phyloP scores from a whole-genome alignment of 2,113 vertebrate species.

The Salminus brasiliensis region DNA sequence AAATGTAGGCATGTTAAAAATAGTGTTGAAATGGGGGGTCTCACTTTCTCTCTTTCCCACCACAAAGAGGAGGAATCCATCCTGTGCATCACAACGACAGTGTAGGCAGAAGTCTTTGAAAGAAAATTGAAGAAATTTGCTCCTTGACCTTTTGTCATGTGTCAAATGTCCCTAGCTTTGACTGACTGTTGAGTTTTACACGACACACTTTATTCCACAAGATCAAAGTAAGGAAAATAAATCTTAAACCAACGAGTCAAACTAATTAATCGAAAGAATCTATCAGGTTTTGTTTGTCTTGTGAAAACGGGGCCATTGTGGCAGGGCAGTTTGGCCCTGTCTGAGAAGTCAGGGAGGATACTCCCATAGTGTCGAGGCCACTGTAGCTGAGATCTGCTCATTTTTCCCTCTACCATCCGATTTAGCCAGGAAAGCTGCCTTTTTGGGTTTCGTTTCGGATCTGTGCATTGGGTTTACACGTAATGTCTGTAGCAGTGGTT shows the following conservation, averaged over 20 bases:
- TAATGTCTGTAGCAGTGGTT: slow-evolving; percentile 56
- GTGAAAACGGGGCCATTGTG: neutral
- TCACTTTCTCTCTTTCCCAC: slow-evolving; percentile 11
- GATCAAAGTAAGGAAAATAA: neutral
- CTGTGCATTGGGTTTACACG: slow-evolving; percentile 52
- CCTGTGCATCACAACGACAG: slow-evolving; percentile 11
- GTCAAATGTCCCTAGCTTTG: neutral
- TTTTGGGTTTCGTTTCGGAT: slow-evolving; percentile 25
- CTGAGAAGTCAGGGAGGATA: neutral
- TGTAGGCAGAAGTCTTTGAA: slow-evolving; percentile 4
- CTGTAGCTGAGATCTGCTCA: slow-evolving; percentile 8
- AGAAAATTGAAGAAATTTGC: neutral
- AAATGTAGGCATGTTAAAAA: neutral
- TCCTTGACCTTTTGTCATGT: neutral
- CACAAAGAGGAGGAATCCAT: slow-evolving; percentile 8
- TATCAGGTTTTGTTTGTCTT: neutral
- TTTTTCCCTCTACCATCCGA: slow-evolving; percentile 34
- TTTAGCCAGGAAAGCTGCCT: slow-evolving; percentile 42
- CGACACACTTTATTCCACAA: neutral
- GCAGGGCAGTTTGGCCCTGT: neutral
- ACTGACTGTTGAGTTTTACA: neutral
- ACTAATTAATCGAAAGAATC: no score
- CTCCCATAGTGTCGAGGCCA: neutral
- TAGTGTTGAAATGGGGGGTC: neutral
- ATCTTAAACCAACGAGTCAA: no score